Percentiles rank a stretch among this genome's conserved stretches.
Evolutionary conservation across 2,113 vertebrate species (phyloP).

Genomic region (Mirounga angustirostris): DNA sequence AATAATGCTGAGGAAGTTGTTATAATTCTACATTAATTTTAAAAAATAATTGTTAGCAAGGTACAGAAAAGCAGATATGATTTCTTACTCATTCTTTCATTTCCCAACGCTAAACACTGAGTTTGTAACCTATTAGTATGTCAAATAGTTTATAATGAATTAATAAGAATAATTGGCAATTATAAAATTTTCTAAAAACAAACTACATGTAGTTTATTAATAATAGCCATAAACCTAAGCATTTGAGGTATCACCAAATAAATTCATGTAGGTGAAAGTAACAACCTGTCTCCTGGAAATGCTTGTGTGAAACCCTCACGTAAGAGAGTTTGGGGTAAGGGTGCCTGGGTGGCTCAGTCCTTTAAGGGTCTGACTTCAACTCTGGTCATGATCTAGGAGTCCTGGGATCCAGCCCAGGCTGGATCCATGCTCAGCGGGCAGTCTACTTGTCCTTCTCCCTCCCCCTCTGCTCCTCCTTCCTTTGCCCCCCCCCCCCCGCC

Average conservation of each 20-base stretch:
- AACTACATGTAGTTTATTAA: not conserved
- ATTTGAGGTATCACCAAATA: not conserved
- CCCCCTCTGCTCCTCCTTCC: not conserved
- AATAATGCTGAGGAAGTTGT: not conserved
- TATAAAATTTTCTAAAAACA: not conserved
- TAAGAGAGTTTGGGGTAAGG: not conserved
- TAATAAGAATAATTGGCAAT: not conserved
- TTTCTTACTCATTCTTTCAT: not conserved
- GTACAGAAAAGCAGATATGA: not conserved
- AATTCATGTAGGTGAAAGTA: not conserved
- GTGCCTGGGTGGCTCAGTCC: not conserved
- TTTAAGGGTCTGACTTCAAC: not conserved
- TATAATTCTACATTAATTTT: conserved; percentile 2
- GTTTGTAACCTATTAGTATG: not conserved
- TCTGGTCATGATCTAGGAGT: not conserved
- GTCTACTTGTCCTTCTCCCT: not conserved
- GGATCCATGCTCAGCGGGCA: not conserved
- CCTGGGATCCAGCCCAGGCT: not conserved
- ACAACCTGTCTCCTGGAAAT: not conserved
- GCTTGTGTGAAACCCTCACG: accelerated
- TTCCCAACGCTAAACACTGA: not conserved
- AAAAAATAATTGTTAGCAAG: not conserved
- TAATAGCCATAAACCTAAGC: not conserved
- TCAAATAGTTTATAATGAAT: not conserved
- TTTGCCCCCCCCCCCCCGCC: not conserved